A percentile compares a stretch with the other conserved stretches of the same genome.
Evolutionary conservation across 2,888 invertebrate genomes (phyloP).

Genomic region (Pristionchus mayeri): DNA sequence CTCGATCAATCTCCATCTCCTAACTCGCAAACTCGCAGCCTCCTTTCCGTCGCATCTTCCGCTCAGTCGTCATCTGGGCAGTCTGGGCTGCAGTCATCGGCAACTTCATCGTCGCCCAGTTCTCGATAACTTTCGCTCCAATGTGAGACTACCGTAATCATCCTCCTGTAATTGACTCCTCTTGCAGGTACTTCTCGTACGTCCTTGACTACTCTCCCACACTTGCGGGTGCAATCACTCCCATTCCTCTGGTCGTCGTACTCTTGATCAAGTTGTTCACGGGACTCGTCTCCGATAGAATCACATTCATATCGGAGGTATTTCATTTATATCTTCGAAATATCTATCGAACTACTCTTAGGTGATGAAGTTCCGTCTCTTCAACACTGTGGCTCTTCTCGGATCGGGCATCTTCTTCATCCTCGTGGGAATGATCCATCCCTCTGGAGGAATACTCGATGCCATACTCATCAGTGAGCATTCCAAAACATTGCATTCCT

Average conservation of each 20-base stretch:
- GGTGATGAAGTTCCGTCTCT: slow-evolving; percentile 63
- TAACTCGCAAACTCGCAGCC: background rate
- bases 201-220: slow-evolving; percentile 58
- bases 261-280: slow-evolving; percentile 62
- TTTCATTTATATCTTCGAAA: background rate
- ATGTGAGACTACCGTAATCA: background rate
- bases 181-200: slow-evolving; percentile 56
- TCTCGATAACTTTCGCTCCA: slow-evolving; percentile 51
- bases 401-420: slow-evolving; percentile 68
- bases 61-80: background rate
- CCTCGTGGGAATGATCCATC: slow-evolving; percentile 54
- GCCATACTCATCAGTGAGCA: slow-evolving; percentile 57
- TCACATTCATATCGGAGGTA: slow-evolving; percentile 60
- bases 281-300: slow-evolving; percentile 62
- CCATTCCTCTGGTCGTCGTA: slow-evolving; percentile 55
- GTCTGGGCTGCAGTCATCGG: slow-evolving; percentile 37
- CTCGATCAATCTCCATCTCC: background rate
- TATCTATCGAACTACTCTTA: background rate
- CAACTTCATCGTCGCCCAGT: slow-evolving; percentile 43
- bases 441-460: slow-evolving; percentile 57
- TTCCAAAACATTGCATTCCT: background rate
- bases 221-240: slow-evolving; percentile 58
- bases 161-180: background rate
- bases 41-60: slow-evolving; percentile 29
- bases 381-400: slow-evolving; percentile 67